These are phyloP conservation scores for Melanerpes formicivorus DNA, from an alignment of 2,113 vertebrate genomes.

Conservation along the genomic window DNA sequence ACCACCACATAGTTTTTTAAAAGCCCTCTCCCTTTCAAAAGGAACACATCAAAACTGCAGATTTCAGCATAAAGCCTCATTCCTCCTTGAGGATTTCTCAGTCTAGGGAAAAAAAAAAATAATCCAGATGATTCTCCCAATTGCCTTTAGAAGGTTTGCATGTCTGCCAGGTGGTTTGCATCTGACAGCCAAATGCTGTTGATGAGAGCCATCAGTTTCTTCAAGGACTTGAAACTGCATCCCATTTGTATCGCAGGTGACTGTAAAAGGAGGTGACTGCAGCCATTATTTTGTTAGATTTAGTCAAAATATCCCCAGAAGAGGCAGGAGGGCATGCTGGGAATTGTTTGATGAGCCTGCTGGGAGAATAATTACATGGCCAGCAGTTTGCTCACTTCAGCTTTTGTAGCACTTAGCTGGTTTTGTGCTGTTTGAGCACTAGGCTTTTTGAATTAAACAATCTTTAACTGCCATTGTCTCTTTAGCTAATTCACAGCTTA, in stretches of 20 bases:
- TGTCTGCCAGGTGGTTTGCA: constrained; percentile 1
- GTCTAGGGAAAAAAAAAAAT: neutral
- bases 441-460: neutral
- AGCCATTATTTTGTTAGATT: constrained; percentile 10
- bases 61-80: neutral
- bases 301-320: constrained; percentile 23
- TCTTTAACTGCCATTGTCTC: neutral
- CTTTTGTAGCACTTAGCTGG: neutral
- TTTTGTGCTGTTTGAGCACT: neutral
- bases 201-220: neutral
- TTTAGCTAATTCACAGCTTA: neutral
- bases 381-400: neutral
- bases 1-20: neutral
- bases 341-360: constrained; percentile 18
- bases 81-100: neutral
- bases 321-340: neutral
- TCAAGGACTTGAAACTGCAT: neutral
- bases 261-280: neutral
- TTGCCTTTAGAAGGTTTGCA: neutral
- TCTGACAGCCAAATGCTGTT: neutral
- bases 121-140: neutral
- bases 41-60: neutral
- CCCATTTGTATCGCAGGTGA: neutral
- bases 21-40: neutral
- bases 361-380: constrained; percentile 30